Conservation (phyloP, 2,797 vertebrate genomes). For the Myoxocephalus aenaeus region DNA sequence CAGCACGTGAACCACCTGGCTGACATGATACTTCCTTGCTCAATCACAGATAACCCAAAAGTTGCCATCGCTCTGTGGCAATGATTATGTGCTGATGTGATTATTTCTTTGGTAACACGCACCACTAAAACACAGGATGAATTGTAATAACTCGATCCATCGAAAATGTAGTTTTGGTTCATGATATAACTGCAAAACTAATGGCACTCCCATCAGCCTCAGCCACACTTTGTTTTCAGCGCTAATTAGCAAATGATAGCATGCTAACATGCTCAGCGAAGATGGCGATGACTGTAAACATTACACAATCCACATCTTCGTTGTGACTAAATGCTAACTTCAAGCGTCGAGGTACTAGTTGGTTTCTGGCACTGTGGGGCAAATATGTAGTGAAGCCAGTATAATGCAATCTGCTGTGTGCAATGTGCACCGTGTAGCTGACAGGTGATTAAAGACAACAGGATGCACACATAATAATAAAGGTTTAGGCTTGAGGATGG, state of each 20-base stretch:
- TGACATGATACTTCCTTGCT: background rate
- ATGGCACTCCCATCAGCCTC: background rate
- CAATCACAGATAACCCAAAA: background rate
- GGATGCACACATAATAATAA: background rate
- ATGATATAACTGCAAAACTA: background rate
- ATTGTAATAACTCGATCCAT: background rate
- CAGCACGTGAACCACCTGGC: background rate
- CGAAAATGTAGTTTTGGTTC: background rate
- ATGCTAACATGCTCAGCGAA: background rate
- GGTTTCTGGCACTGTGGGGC: background rate
- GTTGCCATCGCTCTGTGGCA: background rate
- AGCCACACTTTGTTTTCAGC: background rate
- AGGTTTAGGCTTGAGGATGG: constrained; percentile 19
- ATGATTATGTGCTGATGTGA: background rate
- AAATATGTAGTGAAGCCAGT: background rate
- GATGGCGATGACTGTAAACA: background rate
- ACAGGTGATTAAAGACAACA: background rate
- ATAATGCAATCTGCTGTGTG: background rate
- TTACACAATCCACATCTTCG: background rate
- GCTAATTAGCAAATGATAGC: background rate
- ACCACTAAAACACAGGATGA: background rate
- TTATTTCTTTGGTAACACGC: background rate
- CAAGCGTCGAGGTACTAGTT: background rate
- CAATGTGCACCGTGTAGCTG: background rate
- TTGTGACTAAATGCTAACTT: background rate